Percentiles rank a stretch among this genome's conserved stretches.
phyloP scores from a whole-genome alignment of 2,113 vertebrate genomes.

The Melanostigma gelatinosum region DNA sequence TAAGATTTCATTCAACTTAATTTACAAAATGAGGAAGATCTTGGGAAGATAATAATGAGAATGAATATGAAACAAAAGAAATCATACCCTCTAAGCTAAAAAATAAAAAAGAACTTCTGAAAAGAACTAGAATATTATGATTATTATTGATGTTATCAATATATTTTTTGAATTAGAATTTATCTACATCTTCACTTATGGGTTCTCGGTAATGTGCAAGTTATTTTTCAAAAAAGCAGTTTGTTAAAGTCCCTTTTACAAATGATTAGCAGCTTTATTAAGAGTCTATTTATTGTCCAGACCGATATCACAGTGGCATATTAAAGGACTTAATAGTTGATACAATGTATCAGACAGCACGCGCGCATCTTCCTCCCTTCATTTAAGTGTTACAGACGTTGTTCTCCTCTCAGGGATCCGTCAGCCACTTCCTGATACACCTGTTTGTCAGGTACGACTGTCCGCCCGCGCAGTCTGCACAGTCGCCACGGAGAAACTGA shows the following conservation, averaged over 20 bases:
- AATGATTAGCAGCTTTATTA: not conserved
- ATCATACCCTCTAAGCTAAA: not conserved
- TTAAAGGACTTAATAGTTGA: not conserved
- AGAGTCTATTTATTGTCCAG: not conserved
- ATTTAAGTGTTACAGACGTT: too few species aligned
- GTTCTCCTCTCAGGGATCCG: not conserved
- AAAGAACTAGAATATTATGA: too few species aligned
- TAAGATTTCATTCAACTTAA: too few species aligned
- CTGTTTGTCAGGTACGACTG: conserved; percentile 70
- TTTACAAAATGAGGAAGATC: not conserved
- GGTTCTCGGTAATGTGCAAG: not conserved
- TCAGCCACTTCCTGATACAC: conserved; percentile 75
- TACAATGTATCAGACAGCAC: too few species aligned
- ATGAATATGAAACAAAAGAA: not conserved
- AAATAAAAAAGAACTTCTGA: not conserved
- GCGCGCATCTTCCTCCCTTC: too few species aligned
- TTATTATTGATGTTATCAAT: not conserved
- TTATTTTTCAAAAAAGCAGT: too few species aligned
- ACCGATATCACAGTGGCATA: too few species aligned
- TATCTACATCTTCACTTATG: not conserved
- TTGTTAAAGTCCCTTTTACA: not conserved
- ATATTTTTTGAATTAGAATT: not conserved
- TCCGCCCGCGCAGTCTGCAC: not conserved
- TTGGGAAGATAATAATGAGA: not conserved
- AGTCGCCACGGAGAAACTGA: not conserved